Evolutionary conservation across 1,140 invertebrate genomes (phyloP).

Genomic region (Drosophila kikkawai): DNA sequence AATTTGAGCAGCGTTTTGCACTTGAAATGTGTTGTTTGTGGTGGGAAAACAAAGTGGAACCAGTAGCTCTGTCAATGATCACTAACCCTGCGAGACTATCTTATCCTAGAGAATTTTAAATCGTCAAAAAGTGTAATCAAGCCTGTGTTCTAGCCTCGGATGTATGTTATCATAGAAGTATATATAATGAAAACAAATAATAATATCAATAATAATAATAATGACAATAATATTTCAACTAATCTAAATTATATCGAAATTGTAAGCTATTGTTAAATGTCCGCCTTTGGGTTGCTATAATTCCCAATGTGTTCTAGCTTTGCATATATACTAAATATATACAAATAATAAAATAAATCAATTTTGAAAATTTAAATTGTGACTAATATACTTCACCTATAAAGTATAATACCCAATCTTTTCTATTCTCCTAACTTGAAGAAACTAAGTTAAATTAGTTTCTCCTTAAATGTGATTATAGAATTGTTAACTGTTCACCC

Average conservation of each 20-base stretch:
- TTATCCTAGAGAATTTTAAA: not conserved
- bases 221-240: no score
- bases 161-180: no score
- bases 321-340: not conserved
- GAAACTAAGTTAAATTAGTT: not conserved
- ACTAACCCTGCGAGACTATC: not conserved
- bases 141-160: no score
- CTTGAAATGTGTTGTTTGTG: constrained; percentile 71
- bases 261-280: not conserved
- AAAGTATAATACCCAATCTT: no score
- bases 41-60: constrained; percentile 67
- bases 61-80: constrained; percentile 24
- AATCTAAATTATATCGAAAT: no score
- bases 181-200: no score
- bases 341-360: not conserved
- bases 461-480: not conserved
- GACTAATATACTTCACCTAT: no score
- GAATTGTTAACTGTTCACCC: not conserved
- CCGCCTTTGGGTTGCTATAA: not conserved
- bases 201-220: no score
- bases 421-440: not conserved
- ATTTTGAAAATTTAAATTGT: no score
- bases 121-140: not conserved
- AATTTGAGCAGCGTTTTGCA: constrained; percentile 73
- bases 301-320: not conserved